Evolutionary conservation across 2,888 invertebrate species (phyloP), one percentile per base, ranked within the genome.

Genomic region (Catocala fraxini): DNA sequence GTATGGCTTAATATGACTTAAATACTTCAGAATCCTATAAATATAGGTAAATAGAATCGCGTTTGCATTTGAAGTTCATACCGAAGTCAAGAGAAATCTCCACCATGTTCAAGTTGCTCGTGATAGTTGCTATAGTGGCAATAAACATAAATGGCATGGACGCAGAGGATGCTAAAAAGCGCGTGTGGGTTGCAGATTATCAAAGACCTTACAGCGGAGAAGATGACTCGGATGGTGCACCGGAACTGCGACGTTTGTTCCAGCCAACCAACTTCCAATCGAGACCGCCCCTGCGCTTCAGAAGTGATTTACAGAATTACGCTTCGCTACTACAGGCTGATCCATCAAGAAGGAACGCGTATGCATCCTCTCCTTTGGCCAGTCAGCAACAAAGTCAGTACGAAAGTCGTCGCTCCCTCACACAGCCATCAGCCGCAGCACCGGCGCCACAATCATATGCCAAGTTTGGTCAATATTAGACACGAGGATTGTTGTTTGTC

Each of bases 31-130:
- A 9, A 42, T 33, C 33, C 42, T 49, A 9, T 25, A 33, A 56
- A 46, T 46, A 46, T 46, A 13, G 10, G 46, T 46, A 13, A 13
- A 46, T 46, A 5, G 7, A 46, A 10, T 9, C 15, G 39, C 9
- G 10, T 42, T 47, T 42, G 25, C 49, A 47, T 11, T 48, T 33
- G 10, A 42, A 56, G 56, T 7, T 42, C 25, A 39, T 33, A 48
- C 41, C 5, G 12, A 12, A 12, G 49, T 41, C 34, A 42, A 56
- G 41, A 11, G 5, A 43, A 41, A 56, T 49, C n/a, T 35, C 42
- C 56, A 46, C 13, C n/a, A 71, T 66, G 70, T 9, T 45, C 6
- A 63, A 57, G 13, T n/a, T 62, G 51, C 11, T 65, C 1, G 11
- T 56, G n/a, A 33, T 70, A 43, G 6, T 70, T 34, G 46, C 43